These are phyloP conservation scores for Clarias platycephalus DNA, from an alignment of 2,797 vertebrate genomes.

Conservation along the genomic window DNA sequence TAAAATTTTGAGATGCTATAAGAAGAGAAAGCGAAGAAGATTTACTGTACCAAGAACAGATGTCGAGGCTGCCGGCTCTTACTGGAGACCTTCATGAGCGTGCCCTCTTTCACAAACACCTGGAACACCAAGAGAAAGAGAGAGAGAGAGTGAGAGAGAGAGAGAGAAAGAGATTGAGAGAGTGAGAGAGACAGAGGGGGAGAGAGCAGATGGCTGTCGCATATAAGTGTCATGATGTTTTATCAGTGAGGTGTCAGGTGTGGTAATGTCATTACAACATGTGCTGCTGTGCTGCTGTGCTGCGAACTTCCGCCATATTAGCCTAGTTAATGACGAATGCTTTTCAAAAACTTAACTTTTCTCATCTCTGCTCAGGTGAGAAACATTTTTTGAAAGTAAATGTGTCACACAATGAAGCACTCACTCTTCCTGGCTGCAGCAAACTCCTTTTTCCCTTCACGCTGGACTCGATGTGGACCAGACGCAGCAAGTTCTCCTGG, in stretches of 20 bases:
- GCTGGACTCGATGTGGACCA: conserved; percentile 94
- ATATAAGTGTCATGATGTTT: conserved; percentile 48
- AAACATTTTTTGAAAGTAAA: background rate
- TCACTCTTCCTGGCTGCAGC: conserved; percentile 92
- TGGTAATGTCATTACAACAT: conserved; percentile 18
- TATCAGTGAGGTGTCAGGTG: conserved; percentile 19
- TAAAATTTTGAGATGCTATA: background rate
- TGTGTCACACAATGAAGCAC: conserved; percentile 49
- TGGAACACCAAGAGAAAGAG: conserved; percentile 59
- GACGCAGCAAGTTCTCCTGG: conserved; percentile 92
- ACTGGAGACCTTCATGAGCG: conserved; percentile 90
- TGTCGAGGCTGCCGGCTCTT: conserved; percentile 87
- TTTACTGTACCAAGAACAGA: conserved; percentile 87
- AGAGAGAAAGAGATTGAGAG: too few species aligned
- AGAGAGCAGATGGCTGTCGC: conserved; percentile 18
- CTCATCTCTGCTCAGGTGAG: background rate
- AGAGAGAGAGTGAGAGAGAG: too few species aligned
- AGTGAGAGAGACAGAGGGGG: too few species aligned
- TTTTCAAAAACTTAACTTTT: background rate
- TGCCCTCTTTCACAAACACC: conserved; percentile 97
- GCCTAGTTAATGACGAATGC: background rate
- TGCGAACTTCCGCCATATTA: conserved; percentile 5
- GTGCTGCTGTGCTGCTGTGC: conserved; percentile 22
- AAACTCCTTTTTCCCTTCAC: conserved; percentile 85
- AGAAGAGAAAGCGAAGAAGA: background rate